Evolutionary conservation across 2,113 vertebrate genomes (phyloP).

Genomic region (Phalacrocorax carbo): DNA sequence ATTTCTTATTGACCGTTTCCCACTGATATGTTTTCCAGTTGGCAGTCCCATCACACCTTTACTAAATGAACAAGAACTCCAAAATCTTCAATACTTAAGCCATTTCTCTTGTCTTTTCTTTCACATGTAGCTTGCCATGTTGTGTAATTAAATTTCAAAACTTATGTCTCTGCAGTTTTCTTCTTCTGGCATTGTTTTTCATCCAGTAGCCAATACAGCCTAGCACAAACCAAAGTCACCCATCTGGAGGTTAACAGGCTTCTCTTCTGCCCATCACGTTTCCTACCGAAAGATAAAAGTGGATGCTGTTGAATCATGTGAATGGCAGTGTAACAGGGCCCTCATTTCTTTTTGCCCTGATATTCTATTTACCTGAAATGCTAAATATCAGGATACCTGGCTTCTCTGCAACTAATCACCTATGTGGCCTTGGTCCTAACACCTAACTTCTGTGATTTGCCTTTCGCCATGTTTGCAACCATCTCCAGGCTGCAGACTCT

Average conservation of each 20-base stretch:
- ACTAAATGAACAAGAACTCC: not conserved
- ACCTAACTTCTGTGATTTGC: not conserved
- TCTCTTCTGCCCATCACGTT: not conserved
- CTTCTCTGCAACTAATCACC: not conserved
- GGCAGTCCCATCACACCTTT: not conserved
- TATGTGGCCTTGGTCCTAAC: accelerated
- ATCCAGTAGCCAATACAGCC: not conserved
- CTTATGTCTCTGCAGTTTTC: not conserved
- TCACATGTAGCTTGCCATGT: not conserved
- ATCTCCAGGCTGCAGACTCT: not conserved
- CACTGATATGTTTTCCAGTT: not conserved
- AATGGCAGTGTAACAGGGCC: not conserved
- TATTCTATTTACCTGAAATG: not conserved
- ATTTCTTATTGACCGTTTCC: not conserved
- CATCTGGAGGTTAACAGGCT: not conserved
- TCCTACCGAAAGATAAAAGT: not conserved
- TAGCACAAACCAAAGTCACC: not conserved
- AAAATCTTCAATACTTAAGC: not conserved
- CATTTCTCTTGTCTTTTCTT: not conserved
- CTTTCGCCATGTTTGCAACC: not conserved
- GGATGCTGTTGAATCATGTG: not conserved
- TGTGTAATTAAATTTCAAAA: slow-evolving; percentile 15
- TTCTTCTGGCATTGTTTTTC: not conserved
- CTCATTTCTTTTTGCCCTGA: not conserved
- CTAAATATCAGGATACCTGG: not conserved